A percentile compares a stretch with the other conserved stretches of the same genome.
phyloP scores from a whole-genome alignment of 2,113 vertebrate genomes.

The Ifrita kowaldi region DNA sequence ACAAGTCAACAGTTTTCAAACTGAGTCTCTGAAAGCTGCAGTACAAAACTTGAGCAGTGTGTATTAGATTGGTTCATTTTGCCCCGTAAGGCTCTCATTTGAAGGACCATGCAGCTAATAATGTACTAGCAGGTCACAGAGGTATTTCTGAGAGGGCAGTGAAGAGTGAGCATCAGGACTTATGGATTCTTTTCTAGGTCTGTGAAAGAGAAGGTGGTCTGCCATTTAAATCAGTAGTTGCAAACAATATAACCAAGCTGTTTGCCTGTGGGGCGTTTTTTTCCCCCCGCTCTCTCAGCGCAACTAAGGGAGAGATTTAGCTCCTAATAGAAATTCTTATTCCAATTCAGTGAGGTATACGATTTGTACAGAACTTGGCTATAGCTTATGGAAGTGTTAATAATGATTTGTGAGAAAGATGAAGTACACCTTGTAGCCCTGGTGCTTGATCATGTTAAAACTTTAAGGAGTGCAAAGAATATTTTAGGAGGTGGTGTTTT shows the following conservation, averaged over 20 bases:
- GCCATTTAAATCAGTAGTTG: not conserved
- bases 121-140: not conserved
- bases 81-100: not conserved
- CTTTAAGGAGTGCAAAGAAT: not conserved
- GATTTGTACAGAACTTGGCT: not conserved
- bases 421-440: not conserved
- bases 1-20: not conserved
- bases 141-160: not conserved
- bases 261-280: not conserved
- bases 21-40: not conserved
- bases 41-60: not conserved
- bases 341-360: not conserved
- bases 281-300: fast-evolving
- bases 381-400: not conserved
- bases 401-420: not conserved
- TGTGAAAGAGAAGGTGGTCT: not conserved
- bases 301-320: not conserved
- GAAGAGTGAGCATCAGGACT: not conserved
- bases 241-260: not conserved
- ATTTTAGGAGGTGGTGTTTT: not conserved
- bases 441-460: not conserved
- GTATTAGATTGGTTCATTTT: not conserved
- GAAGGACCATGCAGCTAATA: not conserved
- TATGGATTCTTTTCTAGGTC: not conserved
- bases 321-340: not conserved